Percentiles rank a stretch among this genome's conserved stretches.
Evolutionary conservation across 2,113 vertebrate genomes (phyloP).

Genomic region (Tringa solitaria): DNA sequence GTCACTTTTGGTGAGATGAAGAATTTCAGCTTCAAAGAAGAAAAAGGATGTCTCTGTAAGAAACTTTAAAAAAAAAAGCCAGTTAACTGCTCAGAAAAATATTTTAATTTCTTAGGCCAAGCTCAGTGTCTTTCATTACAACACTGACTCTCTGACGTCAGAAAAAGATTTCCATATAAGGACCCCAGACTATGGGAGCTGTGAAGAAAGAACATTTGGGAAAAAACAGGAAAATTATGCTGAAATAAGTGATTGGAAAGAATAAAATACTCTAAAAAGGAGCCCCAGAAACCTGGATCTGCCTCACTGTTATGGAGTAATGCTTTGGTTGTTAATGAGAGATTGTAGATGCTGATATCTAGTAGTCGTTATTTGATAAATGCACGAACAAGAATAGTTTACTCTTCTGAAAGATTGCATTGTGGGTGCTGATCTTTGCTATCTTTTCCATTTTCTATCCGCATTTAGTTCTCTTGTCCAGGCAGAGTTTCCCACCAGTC

Average conservation of each 20-base stretch:
- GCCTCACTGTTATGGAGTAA: not conserved
- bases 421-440: not conserved
- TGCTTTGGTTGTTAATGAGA: not conserved
- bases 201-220: not conserved
- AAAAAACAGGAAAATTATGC: not conserved
- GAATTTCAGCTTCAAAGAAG: not conserved
- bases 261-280: not conserved
- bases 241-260: not conserved
- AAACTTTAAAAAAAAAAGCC: not conserved
- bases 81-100: not conserved
- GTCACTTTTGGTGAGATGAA: not conserved
- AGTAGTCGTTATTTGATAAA: not conserved
- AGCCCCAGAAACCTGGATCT: not conserved
- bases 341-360: not conserved
- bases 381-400: not conserved
- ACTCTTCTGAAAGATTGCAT: not conserved
- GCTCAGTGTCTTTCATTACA: not conserved
- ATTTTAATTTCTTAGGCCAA: not conserved
- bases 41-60: not conserved
- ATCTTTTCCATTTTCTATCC: not conserved
- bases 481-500: not conserved
- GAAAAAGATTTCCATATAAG: not conserved
- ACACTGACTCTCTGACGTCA: not conserved
- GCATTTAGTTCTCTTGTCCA: not conserved
- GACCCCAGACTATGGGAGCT: not conserved